These are phyloP conservation scores for Caenorhabditis imperialis DNA, from an alignment of 2,888 invertebrate genomes.

Conservation along the genomic window DNA sequence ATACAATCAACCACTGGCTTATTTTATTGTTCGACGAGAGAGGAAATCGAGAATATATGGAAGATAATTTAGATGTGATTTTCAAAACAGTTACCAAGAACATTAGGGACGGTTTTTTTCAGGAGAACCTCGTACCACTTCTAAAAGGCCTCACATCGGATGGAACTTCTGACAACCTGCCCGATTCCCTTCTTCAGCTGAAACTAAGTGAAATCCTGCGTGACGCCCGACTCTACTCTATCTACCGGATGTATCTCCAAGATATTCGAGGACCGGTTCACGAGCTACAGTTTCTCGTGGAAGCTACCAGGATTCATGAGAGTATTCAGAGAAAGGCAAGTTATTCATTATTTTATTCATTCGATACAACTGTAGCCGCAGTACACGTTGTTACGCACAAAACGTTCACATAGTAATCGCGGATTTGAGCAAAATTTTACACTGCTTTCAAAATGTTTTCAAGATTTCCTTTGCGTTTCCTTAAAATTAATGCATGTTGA, in stretches of 20 bases:
- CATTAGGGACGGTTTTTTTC: no score
- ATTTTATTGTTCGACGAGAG: constrained; percentile 62
- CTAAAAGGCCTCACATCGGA: constrained; percentile 60
- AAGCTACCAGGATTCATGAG: constrained; percentile 71
- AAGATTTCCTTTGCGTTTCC: no score
- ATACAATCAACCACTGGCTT: constrained; percentile 74
- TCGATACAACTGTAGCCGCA: no score
- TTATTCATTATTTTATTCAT: no score
- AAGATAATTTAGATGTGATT: constrained; percentile 23
- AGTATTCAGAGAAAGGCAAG: constrained; percentile 64
- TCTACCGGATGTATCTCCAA: constrained; percentile 74
- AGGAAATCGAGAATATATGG: constrained; percentile 7
- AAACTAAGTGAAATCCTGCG: constrained; percentile 60
- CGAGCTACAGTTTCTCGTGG: constrained; percentile 71
- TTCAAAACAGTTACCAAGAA: neutral
- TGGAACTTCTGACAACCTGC: constrained; percentile 17
- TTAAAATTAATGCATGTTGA: no score
- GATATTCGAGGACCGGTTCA: constrained; percentile 73
- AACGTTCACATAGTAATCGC: no score
- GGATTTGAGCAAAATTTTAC: no score
- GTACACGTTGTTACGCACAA: no score
- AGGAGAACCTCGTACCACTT: constrained; percentile 53
- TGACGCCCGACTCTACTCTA: constrained; percentile 69
- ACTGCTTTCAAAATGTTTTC: no score
- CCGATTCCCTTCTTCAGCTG: constrained; percentile 45